Percentiles rank a stretch among this genome's conserved stretches.
phyloP scores from a whole-genome alignment of 2,888 invertebrate genomes.

The Mayetiola destructor region DNA sequence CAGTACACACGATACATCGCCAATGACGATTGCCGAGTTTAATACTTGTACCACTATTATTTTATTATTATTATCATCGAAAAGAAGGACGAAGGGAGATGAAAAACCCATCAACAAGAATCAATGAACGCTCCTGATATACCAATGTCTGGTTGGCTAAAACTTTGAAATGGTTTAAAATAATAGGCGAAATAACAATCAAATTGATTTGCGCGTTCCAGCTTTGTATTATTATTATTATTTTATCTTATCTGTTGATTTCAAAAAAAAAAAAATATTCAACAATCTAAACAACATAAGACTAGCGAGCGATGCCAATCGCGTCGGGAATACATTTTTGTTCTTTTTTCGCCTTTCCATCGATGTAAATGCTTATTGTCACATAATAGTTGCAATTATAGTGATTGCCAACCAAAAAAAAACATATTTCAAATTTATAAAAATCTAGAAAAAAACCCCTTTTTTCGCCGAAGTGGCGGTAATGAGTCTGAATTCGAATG shows the following conservation, averaged over 20 bases:
- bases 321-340: constrained; percentile 3
- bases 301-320: constrained; percentile 7
- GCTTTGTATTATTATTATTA: not conserved
- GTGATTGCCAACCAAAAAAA: constrained; percentile 14
- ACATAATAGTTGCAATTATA: constrained; percentile 15
- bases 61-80: too few relatives aligned
- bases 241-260: not conserved
- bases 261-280: too few relatives aligned
- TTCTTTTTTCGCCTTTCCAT: too few relatives aligned
- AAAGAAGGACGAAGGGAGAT: too few relatives aligned
- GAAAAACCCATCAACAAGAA: too few relatives aligned
- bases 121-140: not conserved
- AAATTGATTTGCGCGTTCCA: too few relatives aligned
- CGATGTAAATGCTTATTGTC: constrained; percentile 16
- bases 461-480: too few relatives aligned
- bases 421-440: constrained; percentile 14
- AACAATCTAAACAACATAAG: not conserved
- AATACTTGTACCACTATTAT: too few relatives aligned
- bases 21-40: too few relatives aligned
- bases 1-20: not conserved
- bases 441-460: too few relatives aligned
- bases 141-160: not conserved
- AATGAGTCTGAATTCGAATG: too few relatives aligned
- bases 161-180: constrained; percentile 6
- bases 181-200: constrained; percentile 3